Evolutionary conservation across 2,113 vertebrate species (phyloP).

Genomic region (Sphaerodactylus townsendi): DNA sequence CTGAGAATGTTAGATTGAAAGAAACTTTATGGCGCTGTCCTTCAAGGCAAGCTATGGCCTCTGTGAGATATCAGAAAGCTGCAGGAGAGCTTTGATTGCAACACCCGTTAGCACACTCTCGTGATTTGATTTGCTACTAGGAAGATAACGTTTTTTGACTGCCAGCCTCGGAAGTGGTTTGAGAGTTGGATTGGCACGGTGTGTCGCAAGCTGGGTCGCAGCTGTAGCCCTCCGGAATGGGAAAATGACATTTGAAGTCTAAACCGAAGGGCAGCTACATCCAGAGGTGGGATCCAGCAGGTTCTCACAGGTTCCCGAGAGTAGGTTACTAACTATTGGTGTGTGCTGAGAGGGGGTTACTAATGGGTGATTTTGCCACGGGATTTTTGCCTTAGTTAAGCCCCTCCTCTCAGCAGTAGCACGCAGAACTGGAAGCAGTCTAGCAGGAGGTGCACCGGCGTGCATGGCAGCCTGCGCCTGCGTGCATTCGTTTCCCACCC

Average conservation of each 20-base stretch:
- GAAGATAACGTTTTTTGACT: conserved; percentile 35
- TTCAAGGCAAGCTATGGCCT: not conserved
- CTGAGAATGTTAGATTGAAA: not conserved
- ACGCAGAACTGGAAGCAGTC: too few species aligned
- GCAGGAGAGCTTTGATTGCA: not conserved
- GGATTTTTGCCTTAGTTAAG: too few species aligned
- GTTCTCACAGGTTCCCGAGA: too few species aligned
- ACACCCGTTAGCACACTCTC: rapidly evolving
- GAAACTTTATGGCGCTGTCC: not conserved
- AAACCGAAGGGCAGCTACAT: conserved; percentile 1
- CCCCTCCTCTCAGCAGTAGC: too few species aligned
- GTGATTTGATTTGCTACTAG: not conserved
- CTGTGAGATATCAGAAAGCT: not conserved
- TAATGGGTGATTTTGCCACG: too few species aligned
- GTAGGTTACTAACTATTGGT: too few species aligned
- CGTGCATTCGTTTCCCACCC: too few species aligned
- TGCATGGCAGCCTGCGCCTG: too few species aligned
- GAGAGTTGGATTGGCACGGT: conserved; percentile 5
- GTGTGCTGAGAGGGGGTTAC: too few species aligned
- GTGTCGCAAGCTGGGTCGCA: not conserved
- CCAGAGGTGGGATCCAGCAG: too few species aligned
- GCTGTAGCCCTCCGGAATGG: conserved; percentile 33
- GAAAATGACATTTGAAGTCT: conserved; percentile 30
- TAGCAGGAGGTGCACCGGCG: too few species aligned
- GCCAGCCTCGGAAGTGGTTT: conserved; percentile 21